Evolutionary conservation across 2,888 invertebrate genomes (phyloP).

Genomic region (Aradus depressus): DNA sequence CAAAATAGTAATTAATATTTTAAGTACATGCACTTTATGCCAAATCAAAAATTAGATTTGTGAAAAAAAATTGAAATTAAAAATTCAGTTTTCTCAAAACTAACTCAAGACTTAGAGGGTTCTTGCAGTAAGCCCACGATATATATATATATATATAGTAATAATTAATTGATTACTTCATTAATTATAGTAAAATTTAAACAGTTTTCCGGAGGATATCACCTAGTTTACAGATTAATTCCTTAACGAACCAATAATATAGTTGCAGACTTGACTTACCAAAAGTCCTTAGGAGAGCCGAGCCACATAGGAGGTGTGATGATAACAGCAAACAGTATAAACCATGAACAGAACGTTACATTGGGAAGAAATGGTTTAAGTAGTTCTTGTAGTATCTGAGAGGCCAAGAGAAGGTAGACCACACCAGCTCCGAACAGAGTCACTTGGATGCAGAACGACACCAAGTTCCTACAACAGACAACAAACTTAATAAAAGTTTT

Average conservation of each 20-base stretch:
- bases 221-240: not conserved
- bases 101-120: too few relatives aligned
- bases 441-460: constrained; percentile 50
- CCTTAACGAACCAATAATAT: not conserved
- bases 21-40: too few relatives aligned
- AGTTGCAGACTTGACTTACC: constrained; percentile 41
- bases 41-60: too few relatives aligned
- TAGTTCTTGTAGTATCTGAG: constrained; percentile 51
- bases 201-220: not conserved
- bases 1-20: too few relatives aligned
- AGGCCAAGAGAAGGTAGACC: constrained; percentile 53
- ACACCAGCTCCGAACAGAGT: constrained; percentile 55
- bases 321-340: constrained; percentile 47
- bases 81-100: too few relatives aligned
- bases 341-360: constrained; percentile 51
- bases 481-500: too few relatives aligned
- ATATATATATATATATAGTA: too few relatives aligned
- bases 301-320: constrained; percentile 53
- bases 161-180: too few relatives aligned
- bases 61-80: too few relatives aligned
- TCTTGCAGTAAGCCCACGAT: too few relatives aligned
- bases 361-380: constrained; percentile 41
- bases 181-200: too few relatives aligned
- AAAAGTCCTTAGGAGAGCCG: constrained; percentile 59
- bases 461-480: constrained; percentile 37